Percentiles rank a stretch among this genome's conserved stretches.
These are phyloP conservation scores for Prosopocoilus inquinatus DNA, from an alignment of 2,888 invertebrate species.

Conservation along the genomic window DNA sequence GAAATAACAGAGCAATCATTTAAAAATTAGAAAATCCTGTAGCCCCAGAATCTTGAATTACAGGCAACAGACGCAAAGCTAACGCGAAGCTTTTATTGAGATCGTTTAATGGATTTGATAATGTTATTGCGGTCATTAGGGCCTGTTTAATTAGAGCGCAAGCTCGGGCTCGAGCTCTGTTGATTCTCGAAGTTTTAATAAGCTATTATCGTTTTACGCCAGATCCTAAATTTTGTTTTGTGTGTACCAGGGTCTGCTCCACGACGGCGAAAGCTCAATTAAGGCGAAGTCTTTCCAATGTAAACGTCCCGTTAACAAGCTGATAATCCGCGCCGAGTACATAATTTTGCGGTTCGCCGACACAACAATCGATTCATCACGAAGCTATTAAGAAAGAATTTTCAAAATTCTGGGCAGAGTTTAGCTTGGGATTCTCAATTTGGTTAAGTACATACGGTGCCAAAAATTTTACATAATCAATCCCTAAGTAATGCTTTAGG, in stretches of 20 bases:
- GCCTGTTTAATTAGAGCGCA: conserved; percentile 34
- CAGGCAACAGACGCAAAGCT: conserved; percentile 23
- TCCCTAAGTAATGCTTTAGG: conserved; percentile 11
- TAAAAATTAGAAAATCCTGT: no score
- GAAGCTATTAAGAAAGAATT: neutral
- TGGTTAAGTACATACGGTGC: neutral
- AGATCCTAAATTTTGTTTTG: conserved; percentile 23
- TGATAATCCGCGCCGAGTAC: no score
- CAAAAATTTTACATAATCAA: conserved; percentile 7
- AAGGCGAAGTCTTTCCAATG: no score
- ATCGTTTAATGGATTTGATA: conserved; percentile 39
- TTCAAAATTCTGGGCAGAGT: neutral
- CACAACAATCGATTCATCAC: no score
- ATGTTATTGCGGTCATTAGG: conserved; percentile 39
- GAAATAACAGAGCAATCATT: no score
- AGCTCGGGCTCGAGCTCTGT: conserved; percentile 33
- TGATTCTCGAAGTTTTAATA: conserved; percentile 38
- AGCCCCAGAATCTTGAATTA: conserved; percentile 20
- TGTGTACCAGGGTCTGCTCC: neutral
- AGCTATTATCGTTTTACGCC: conserved; percentile 34
- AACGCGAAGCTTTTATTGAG: conserved; percentile 26
- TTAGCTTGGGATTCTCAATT: neutral
- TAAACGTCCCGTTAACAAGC: no score
- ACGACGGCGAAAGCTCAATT: no score
- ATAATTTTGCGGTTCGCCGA: no score